Evolutionary conservation across 2,888 invertebrate species (phyloP), one percentile per base, ranked within the genome.

Genomic region (Phasia obesa): DNA sequence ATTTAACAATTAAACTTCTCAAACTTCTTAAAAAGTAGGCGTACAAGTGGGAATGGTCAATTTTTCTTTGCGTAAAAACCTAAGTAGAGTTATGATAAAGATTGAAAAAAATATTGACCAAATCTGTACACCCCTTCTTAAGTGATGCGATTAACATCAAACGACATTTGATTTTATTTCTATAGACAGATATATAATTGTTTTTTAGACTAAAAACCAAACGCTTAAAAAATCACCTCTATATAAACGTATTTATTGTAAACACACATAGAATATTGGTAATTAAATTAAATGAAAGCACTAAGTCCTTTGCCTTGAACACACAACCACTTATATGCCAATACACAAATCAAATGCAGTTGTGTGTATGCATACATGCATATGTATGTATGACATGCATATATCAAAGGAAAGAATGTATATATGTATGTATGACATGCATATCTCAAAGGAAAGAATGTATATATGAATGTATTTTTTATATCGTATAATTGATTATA

Each of bases 261-360:
- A 38, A 53, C 31, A 27, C 51, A 65, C 60, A 76, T 31, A 67
- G 11, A 62, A 67, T 69, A 73, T 73, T 69, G 67, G 67, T 77
- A 77, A 82, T 82, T 82, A 73, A 82, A 82, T 82, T 77, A 82
- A 82, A 81, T 76, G 71, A 67, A 76, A 74, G 64, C 64, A 74
- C 73, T 44, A 77, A 73, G 51, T 69, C 71, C 76, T 81, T 76
- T 53, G 53, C 38, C 42, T 17, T n/a, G 13, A 42, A 53, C n/a
- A 67, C 11, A 23, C 31, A 44, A n/a, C n/a, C n/a, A n/a, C n/a
- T n/a, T 44, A 47, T 3, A 27, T 23, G 42, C 27, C 21, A 64
- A 64, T 35, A 15, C 19, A 65, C 47, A 65, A 57, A 64, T 67
- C 42, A 67, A 76, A 51, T 25, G 57, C 19, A 42, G 44, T 60